These are phyloP conservation scores for Encarsia formosa DNA, from an alignment of 2,888 invertebrate genomes.

Conservation along the genomic window DNA sequence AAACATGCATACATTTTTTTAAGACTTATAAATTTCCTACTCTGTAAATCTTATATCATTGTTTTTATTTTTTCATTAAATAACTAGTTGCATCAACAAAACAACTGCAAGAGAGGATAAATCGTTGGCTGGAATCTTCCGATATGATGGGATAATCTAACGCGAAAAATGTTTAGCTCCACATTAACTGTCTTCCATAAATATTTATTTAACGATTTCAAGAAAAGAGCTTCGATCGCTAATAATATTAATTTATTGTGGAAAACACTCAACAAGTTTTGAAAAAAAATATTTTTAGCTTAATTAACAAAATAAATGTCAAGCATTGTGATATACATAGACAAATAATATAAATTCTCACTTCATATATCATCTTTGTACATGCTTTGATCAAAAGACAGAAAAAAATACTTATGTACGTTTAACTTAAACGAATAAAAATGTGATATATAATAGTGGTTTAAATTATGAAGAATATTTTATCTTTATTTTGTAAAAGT, in stretches of 20 bases:
- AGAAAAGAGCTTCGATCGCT: constrained; percentile 6
- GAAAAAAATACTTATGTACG: constrained; percentile 5
- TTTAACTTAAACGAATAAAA: constrained; percentile 14
- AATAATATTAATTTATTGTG: too few relatives aligned
- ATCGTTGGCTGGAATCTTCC: constrained; percentile 11
- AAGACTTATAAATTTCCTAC: too few relatives aligned
- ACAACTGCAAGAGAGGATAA: constrained; percentile 7
- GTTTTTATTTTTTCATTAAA: constrained; percentile 21
- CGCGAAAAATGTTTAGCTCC: constrained; percentile 9
- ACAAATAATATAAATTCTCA: constrained; percentile 13
- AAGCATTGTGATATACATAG: too few relatives aligned
- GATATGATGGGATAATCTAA: not conserved
- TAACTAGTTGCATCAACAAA: constrained; percentile 10
- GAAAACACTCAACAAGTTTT: too few relatives aligned
- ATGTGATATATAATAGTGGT: constrained; percentile 19
- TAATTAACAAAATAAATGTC: too few relatives aligned
- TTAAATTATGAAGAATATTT: too few relatives aligned
- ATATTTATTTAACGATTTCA: constrained; percentile 10
- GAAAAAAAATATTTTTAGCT: too few relatives aligned
- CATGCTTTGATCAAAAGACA: not conserved
- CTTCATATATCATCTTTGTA: constrained; percentile 9
- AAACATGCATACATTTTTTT: too few relatives aligned
- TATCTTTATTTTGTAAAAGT: constrained; percentile 8
- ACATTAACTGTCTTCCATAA: constrained; percentile 16
- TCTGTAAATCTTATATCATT: constrained; percentile 9